Evolutionary conservation across 2,888 invertebrate species (phyloP), one percentile per base, ranked within the genome.

Genomic region (Cheilosia vernalis): DNA sequence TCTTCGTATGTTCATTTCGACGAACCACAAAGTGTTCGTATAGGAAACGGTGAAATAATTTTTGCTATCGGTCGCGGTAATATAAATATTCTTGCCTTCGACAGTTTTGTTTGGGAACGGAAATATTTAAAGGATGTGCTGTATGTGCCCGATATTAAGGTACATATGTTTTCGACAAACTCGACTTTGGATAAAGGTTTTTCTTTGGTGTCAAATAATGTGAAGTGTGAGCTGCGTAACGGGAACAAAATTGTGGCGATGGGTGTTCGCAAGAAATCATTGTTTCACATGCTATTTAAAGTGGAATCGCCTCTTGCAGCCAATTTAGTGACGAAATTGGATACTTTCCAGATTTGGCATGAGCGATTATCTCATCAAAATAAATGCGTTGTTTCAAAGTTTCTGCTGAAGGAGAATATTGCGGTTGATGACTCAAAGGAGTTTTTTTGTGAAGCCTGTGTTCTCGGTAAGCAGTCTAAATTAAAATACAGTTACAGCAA

Each of bases 291-390:
- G 24, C 4, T 27, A 0, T 27, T 27, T 27, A 27, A 27, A 27
- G 24, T 30, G 30, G 30, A 30, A 30, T 55, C n/a, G 3, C n/a
- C 42, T 4, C 42, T 42, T 42, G 15, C 42, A 42, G 15, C 42
- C 3, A 42, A 42, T 42, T n/a, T n/a, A 42, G 42, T 42, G 15
- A 42, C 42, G 5, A 42, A 42, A 42, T 42, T 42, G 42, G 42
- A 42, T 4, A 42, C 15, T 0, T 42, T 15, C 0, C 42, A 42
- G 2, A 30, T 30, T 30, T 30, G 30, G 47, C 63, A 64, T 47
- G 61, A 33, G 13, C 61, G 47, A 30, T 47, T 47, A 33, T 19
- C 44, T 19, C 47, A 63, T 63, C 61, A 63, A 47, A 47, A 63
- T 47, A 63, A 47, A 27, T 15, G 17, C 10, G 17, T 44, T 4